Conservation (phyloP, 2,113 vertebrate genomes). For the Sphaerodactylus townsendi region DNA sequence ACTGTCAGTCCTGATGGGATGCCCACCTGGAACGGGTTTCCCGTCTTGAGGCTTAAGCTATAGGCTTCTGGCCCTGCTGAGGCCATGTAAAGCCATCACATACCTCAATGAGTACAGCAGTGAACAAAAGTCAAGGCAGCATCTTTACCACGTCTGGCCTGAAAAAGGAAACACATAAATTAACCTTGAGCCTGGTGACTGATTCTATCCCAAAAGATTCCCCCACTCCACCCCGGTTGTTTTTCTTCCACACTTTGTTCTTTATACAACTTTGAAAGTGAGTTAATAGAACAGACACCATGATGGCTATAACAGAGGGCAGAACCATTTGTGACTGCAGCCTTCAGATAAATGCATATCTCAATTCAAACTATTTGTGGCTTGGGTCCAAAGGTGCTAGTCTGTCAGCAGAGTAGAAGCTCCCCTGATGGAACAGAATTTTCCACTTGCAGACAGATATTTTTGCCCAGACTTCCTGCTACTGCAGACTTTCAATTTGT, state of each 20-base stretch:
- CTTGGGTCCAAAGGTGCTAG: too few relatives aligned
- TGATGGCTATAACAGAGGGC: neutral
- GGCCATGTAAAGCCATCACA: constrained; percentile 76
- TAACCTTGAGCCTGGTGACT: neutral
- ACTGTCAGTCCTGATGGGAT: constrained; percentile 23
- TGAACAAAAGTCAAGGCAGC: constrained; percentile 27
- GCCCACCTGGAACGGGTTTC: constrained; percentile 31
- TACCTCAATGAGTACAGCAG: constrained; percentile 27
- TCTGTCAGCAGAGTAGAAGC: too few relatives aligned
- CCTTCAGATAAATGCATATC: too few relatives aligned
- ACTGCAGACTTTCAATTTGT: too few relatives aligned
- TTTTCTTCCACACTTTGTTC: neutral
- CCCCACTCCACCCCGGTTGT: neutral
- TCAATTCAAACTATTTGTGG: neutral
- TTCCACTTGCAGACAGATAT: too few relatives aligned
- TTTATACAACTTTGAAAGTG: neutral
- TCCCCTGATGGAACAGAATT: too few relatives aligned
- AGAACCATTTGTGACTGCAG: neutral
- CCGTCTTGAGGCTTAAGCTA: constrained; percentile 58
- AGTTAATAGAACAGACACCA: neutral
- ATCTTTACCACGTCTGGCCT: constrained; percentile 51
- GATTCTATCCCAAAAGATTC: neutral
- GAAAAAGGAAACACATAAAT: neutral
- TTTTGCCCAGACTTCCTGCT: too few relatives aligned
- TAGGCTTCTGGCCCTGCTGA: constrained; percentile 65